These are phyloP conservation scores for Hypsopygia costalis DNA, from an alignment of 2,888 invertebrate genomes.

Conservation along the genomic window DNA sequence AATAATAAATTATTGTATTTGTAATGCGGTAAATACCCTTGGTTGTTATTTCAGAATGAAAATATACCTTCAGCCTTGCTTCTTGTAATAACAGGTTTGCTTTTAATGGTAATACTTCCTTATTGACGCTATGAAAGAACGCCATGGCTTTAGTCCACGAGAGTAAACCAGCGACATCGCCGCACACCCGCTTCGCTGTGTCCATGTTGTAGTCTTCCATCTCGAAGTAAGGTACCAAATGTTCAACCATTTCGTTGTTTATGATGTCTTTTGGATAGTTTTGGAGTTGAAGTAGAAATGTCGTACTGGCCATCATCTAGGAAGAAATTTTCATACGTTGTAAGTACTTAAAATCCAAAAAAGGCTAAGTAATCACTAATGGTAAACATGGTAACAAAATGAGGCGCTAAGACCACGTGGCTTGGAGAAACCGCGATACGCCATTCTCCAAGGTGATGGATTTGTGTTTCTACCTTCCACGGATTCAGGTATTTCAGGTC, in stretches of 20 bases:
- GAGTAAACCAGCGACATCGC: constrained; percentile 96
- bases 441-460: no score
- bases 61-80: constrained; percentile 86
- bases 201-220: constrained; percentile 99
- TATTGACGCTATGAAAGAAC: constrained; percentile 97
- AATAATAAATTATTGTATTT: background rate
- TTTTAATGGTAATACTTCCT: constrained; percentile 96
- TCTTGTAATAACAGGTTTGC: constrained; percentile 95
- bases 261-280: constrained; percentile 98
- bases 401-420: no score
- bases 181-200: constrained; percentile 96
- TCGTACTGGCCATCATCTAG: constrained; percentile 97
- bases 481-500: no score
- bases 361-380: no score
- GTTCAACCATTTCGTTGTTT: constrained; percentile 98
- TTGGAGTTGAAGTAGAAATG: constrained; percentile 94
- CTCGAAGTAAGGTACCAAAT: constrained; percentile 93
- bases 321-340: no score
- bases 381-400: constrained; percentile 1
- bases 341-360: no score
- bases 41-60: background rate
- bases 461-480: no score
- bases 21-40: background rate
- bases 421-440: no score
- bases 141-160: constrained; percentile 99